Percentiles rank a stretch among this genome's conserved stretches.
Conservation (phyloP, 1,140 invertebrate species). For the Drosophila yakuba region DNA sequence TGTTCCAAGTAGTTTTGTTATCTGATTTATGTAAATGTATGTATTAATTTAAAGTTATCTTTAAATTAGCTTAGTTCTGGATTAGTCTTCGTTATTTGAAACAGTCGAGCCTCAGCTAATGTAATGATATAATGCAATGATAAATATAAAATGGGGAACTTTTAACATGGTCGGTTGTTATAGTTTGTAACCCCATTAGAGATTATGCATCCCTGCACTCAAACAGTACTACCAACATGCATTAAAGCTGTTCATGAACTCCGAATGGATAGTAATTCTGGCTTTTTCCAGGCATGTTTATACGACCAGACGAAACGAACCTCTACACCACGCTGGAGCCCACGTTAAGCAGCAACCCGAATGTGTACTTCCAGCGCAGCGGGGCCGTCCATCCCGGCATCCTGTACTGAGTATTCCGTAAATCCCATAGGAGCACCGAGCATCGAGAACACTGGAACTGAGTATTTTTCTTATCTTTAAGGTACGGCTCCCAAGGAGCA, state of each 20-base stretch:
- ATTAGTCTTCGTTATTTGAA: no score
- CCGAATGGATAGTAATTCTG: not conserved
- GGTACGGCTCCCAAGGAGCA: constrained; percentile 80
- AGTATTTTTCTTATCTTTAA: constrained; percentile 78
- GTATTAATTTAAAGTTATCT: no score
- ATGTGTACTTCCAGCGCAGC: constrained; percentile 93
- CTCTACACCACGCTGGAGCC: constrained; percentile 93
- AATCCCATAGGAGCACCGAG: constrained; percentile 25
- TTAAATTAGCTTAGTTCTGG: no score
- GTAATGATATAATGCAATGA: no score
- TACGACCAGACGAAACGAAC: constrained; percentile 91
- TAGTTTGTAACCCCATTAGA: not conserved
- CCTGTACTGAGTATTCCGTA: constrained; percentile 88
- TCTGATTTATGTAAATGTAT: no score
- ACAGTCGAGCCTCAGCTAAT: no score
- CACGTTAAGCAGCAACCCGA: constrained; percentile 92
- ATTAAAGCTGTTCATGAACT: not conserved
- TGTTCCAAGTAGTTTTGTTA: no score
- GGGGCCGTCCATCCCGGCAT: constrained; percentile 91
- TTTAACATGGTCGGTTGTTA: no score
- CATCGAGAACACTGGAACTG: constrained; percentile 79
- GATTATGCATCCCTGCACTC: not conserved
- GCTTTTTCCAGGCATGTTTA: constrained; percentile 87
- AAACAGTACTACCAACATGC: not conserved
- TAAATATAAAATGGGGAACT: no score